Evolutionary conservation across 2,888 invertebrate genomes (phyloP).

Genomic region (Eupithecia subfuscata): DNA sequence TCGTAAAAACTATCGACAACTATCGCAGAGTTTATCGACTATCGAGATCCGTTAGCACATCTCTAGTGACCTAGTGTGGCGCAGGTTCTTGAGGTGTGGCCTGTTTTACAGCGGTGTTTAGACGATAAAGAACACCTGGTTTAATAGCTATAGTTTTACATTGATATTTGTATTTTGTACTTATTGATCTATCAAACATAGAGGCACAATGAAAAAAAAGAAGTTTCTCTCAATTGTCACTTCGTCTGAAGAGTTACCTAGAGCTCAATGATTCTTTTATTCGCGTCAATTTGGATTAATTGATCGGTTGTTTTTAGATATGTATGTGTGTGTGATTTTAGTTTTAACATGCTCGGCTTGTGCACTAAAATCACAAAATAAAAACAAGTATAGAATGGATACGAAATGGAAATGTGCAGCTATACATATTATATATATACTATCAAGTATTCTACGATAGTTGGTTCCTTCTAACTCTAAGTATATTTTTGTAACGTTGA

Average conservation of each 20-base stretch:
- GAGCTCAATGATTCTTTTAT: not conserved
- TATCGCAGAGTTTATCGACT: slow-evolving; percentile 40
- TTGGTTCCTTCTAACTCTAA: no score
- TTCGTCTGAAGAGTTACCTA: not conserved
- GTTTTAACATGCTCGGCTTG: not conserved
- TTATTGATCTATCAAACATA: not conserved
- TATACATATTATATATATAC: no score
- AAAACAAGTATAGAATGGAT: not conserved
- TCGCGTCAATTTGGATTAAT: not conserved
- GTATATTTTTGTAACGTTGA: no score
- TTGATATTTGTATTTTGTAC: not conserved
- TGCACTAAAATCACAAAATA: not conserved
- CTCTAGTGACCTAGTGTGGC: slow-evolving; percentile 68
- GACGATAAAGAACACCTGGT: not conserved
- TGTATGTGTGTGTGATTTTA: not conserved
- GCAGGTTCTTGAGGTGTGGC: slow-evolving; percentile 62
- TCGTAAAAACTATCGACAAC: slow-evolving; percentile 24
- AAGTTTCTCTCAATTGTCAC: not conserved
- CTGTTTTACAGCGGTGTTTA: slow-evolving; percentile 17
- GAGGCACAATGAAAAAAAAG: no score
- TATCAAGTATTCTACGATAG: no score
- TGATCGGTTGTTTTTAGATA: not conserved
- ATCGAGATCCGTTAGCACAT: slow-evolving; percentile 61
- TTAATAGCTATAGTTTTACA: not conserved
- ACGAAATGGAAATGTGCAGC: not conserved